Conservation (phyloP, 2,113 vertebrate genomes). For the Atherinomorus stipes region DNA sequence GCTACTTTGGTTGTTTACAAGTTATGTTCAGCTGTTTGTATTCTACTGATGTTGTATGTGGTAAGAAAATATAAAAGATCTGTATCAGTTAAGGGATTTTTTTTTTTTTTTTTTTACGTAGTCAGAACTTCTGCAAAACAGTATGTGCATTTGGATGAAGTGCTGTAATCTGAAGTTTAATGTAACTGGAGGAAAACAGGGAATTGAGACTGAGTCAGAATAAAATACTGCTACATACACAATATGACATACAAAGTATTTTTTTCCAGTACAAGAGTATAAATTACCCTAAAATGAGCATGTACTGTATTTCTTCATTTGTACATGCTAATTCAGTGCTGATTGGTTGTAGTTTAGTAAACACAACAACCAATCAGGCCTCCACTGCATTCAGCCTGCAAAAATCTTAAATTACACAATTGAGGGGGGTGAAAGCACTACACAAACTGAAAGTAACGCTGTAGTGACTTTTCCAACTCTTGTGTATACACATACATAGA, state of each 20-base stretch:
- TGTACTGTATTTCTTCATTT: slow-evolving; percentile 10
- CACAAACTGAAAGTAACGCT: slow-evolving; percentile 63
- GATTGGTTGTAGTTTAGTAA: slow-evolving; percentile 39
- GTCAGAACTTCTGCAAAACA: no score
- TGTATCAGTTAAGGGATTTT: no score
- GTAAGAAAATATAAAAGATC: no score
- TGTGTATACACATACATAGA: slow-evolving; percentile 1
- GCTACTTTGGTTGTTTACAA: no score
- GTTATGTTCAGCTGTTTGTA: no score
- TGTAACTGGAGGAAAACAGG: no score
- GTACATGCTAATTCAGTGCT: slow-evolving; percentile 59
- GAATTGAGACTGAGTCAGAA: no score
- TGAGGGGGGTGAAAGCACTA: slow-evolving; percentile 37
- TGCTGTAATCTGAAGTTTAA: no score
- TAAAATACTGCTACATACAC: no score
- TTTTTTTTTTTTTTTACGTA: no score
- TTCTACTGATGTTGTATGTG: no score
- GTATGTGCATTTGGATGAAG: no score
- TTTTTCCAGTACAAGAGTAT: not conserved
- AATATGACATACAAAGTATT: not conserved
- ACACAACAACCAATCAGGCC: slow-evolving; percentile 50
- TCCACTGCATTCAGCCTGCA: slow-evolving; percentile 41
- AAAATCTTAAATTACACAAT: slow-evolving; percentile 65
- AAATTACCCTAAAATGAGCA: not conserved
- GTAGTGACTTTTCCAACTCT: slow-evolving; percentile 43